Evolutionary conservation across 2,797 vertebrate species (phyloP), one percentile per base, ranked within the genome.

Genomic region (Petrocephalus schoutedeni): DNA sequence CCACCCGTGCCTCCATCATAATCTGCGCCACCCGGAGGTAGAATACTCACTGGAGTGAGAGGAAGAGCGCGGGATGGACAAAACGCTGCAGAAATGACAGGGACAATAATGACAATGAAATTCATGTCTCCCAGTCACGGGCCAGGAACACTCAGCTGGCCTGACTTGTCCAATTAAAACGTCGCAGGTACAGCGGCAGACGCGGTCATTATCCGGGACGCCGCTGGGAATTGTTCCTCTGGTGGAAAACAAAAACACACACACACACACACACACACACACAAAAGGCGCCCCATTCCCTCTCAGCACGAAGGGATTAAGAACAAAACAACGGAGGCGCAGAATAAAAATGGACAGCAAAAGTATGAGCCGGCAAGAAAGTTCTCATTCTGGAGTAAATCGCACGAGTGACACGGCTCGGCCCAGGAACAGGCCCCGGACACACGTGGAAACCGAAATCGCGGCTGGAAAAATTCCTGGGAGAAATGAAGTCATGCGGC

Each of bases 21-120:
- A 97, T 97, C 96, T 94, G 94, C 91, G 94, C 94, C 94, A 98
- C 97, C 98, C 97, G 96, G 96, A 98, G 97, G 97, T 96, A 97
- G 91, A 94, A 97, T 97, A 96, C 93, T 96, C 97, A 98, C 93
- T 97, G 97, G 95, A 98, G 97, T 98, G 98, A 97, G 95, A 97
- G 97, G 95, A 97, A 97, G 96, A 97, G 96, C 96, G 92, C 93
- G 94, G 96, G 95, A 92, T 71, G 96, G 96, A 98, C 96, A 97
- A 97, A 98, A 97, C 96, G 97, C 97, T 97, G 96, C 96, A 96
- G 97, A 83, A 98, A 97, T 98, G 98, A 99, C 97, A 98, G 97
- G 94, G 97, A 98, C 98, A 97, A 97, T 98, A 97, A 97, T 97
- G 98, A 99, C 98, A 98, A 97, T 97, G 97, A 99, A 98, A 98